Percentiles rank a stretch among this genome's conserved stretches.
phyloP scores from a whole-genome alignment of 2,888 invertebrate species.

The Lydus trimaculatus region DNA sequence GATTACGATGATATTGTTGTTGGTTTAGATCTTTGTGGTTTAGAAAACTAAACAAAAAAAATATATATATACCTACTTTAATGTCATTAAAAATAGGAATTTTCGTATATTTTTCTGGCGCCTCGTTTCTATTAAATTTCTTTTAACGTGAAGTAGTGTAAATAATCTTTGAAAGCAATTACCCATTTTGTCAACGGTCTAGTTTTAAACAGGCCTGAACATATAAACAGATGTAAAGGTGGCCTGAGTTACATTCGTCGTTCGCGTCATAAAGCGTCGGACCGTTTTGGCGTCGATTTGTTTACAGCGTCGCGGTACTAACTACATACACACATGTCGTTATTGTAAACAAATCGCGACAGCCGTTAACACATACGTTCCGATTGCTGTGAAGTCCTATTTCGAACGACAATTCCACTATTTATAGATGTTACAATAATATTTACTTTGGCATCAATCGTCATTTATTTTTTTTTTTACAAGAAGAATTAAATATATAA shows the following conservation, averaged over 20 bases:
- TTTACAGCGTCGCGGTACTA: slow-evolving; percentile 61
- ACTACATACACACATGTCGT: slow-evolving; percentile 56
- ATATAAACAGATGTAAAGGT: slow-evolving; percentile 57
- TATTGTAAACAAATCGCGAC: slow-evolving; percentile 57
- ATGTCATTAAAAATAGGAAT: slow-evolving; percentile 28
- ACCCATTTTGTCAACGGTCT: slow-evolving; percentile 61
- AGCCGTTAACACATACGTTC: slow-evolving; percentile 53
- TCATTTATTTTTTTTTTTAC: slow-evolving; percentile 40
- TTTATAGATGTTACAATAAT: slow-evolving; percentile 54
- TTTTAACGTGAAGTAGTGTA: slow-evolving; percentile 55
- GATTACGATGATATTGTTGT: neutral
- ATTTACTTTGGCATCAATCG: slow-evolving; percentile 51
- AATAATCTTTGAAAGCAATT: slow-evolving; percentile 59
- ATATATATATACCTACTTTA: too few species aligned
- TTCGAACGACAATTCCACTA: slow-evolving; percentile 52
- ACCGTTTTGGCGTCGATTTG: slow-evolving; percentile 64
- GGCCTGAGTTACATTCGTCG: slow-evolving; percentile 52
- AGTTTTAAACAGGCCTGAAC: slow-evolving; percentile 57
- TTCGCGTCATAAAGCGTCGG: slow-evolving; percentile 60
- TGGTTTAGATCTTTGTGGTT: neutral
- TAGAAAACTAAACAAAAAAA: neutral
- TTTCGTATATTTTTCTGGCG: slow-evolving; percentile 54
- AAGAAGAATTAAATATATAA: slow-evolving; percentile 39
- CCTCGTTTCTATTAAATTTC: slow-evolving; percentile 55
- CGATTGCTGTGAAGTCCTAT: slow-evolving; percentile 48